phyloP scores from a whole-genome alignment of 2,797 vertebrate genomes.

The Pachyuromys duprasi region DNA sequence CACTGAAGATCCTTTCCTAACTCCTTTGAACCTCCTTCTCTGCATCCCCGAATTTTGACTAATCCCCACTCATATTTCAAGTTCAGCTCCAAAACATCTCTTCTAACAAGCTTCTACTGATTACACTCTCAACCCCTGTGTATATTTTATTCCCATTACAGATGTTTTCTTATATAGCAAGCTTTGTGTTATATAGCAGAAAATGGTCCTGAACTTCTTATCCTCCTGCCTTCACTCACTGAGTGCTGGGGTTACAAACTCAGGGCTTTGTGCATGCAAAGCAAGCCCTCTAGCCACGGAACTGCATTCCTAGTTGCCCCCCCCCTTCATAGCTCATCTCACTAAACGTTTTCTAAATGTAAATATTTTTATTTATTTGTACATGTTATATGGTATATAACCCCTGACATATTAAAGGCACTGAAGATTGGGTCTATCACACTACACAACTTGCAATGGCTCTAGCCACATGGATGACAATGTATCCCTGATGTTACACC shows the following conservation, averaged over 20 bases:
- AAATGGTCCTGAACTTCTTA: neutral
- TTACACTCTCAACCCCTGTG: neutral
- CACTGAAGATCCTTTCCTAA: neutral
- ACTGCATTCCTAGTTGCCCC: neutral
- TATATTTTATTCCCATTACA: neutral
- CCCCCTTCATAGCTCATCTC: neutral
- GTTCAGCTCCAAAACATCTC: neutral
- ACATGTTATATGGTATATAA: neutral
- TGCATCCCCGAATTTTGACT: neutral
- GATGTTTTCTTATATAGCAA: neutral
- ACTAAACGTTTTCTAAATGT: neutral
- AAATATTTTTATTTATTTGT: slow-evolving; percentile 23
- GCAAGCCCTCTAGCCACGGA: neutral
- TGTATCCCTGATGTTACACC: neutral
- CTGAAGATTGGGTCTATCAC: neutral
- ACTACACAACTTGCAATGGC: neutral
- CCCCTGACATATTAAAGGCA: neutral
- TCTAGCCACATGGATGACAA: neutral
- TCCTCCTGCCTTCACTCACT: too few relatives aligned
- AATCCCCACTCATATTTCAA: neutral
- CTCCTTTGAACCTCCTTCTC: neutral
- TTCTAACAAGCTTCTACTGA: neutral
- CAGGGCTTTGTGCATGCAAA: neutral
- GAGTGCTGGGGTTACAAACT: neutral
- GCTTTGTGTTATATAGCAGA: neutral